Conservation (phyloP, 23 tunicate genomes). For the Ascidia mentula region DNA sequence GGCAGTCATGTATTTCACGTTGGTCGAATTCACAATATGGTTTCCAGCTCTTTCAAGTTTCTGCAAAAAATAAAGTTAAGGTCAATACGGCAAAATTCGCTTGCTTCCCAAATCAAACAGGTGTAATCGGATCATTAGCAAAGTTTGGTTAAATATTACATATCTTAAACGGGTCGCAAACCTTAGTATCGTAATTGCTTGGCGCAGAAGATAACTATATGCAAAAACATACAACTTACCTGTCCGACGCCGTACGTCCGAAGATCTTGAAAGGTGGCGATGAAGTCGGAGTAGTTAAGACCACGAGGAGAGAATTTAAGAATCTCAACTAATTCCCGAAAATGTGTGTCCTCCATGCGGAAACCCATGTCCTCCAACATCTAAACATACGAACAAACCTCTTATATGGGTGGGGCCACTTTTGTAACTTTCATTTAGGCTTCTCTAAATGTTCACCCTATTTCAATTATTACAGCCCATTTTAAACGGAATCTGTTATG, state of each 20-base stretch:
- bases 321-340: constrained; percentile 39
- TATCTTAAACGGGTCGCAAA: too few species aligned
- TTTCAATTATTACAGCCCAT: too few species aligned
- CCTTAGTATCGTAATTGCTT: too few species aligned
- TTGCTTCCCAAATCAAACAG: too few species aligned
- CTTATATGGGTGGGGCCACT: too few species aligned
- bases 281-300: constrained; percentile 62
- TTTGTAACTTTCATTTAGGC: too few species aligned
- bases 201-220: too few species aligned
- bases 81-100: neutral
- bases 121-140: too few species aligned
- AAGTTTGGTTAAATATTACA: too few species aligned
- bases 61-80: constrained; percentile 17
- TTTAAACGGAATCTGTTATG: too few species aligned
- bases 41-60: constrained; percentile 74
- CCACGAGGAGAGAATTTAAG: constrained; percentile 53
- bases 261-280: constrained; percentile 57
- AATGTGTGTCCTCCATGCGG: constrained; percentile 71
- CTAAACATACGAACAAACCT: too few species aligned
- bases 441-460: too few species aligned
- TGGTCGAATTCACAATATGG: constrained; percentile 79
- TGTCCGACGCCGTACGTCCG: constrained; percentile 66
- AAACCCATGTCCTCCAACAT: constrained; percentile 88
- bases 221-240: constrained; percentile 20
- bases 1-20: constrained; percentile 79